Evolutionary conservation across 1,140 invertebrate genomes (phyloP).

Genomic region (Tetramorium alpestre): DNA sequence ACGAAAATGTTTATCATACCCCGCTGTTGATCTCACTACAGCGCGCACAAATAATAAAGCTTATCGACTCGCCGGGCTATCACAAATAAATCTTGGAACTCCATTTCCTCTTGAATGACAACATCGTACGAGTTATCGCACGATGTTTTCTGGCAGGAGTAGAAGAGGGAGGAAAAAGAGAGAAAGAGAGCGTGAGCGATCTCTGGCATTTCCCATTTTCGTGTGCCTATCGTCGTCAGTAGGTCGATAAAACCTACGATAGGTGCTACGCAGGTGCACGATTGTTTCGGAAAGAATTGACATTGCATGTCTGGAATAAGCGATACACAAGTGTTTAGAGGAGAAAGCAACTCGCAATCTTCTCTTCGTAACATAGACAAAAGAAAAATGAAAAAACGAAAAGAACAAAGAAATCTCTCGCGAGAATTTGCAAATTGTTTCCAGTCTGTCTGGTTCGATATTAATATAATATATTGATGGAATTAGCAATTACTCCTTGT

Average conservation of each 20-base stretch:
- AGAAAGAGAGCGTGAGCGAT: constrained; percentile 30
- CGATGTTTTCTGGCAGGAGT: constrained; percentile 24
- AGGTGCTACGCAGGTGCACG: not conserved
- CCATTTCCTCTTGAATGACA: constrained; percentile 55
- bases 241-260: constrained; percentile 14
- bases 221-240: not conserved
- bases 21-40: constrained; percentile 18
- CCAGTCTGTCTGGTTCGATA: not conserved
- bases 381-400: not conserved
- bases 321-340: not conserved
- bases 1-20: constrained; percentile 52
- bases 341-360: not conserved
- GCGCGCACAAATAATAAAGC: constrained; percentile 48
- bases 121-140: constrained; percentile 43
- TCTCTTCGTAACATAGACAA: not conserved
- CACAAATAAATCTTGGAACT: constrained; percentile 60
- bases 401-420: not conserved
- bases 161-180: no score
- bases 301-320: not conserved
- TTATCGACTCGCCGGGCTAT: constrained; percentile 41
- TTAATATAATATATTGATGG: not conserved
- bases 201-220: constrained; percentile 57
- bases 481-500: not conserved
- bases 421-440: not conserved
- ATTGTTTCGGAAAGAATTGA: constrained; percentile 23